Evolutionary conservation across 2,797 vertebrate species (phyloP), one percentile per base, ranked within the genome.

Genomic region (Silurus lanzhouensis): DNA sequence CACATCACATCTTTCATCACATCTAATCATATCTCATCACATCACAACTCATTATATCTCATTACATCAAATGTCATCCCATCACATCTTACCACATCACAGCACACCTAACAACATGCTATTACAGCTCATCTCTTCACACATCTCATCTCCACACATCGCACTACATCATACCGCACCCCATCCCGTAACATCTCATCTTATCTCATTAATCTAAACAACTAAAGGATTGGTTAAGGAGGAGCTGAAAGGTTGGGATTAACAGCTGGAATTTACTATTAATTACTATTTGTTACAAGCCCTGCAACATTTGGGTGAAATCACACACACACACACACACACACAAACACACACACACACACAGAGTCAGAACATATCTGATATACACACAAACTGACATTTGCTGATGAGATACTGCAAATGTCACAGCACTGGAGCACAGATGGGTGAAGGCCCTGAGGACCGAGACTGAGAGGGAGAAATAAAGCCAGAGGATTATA

Each of bases 371-470:
- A 85, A 89, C 84, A 25, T 61, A 31, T 46, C 46, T 27, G 19
- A 75, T 48, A 84, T 55, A 14, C 67, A 72, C 67, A 81, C 61
- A 79, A 87, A 84, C 52, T 88, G 87, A 88, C 90, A 91, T 90
- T 89, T 90, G 70, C 89, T 60, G 84, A 85, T 84, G 64, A 81
- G 82, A 63, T 85, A 75, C 70, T 31, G 75, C 46, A 88, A 89
- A 90, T 89, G 90, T 88, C 89, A 91, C n/a, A 52, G 66, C 82
- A 48, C 63, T 19, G 76, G 60, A 87, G 86, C 76, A 66, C 86
- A 87, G 82, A 81, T 84, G 86, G 82, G 82, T 46, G 82, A 81
- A 58, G 68, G 64, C 76, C 85, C 82, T 12, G 68, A 83, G 85
- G 76, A 87, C n/a, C 76, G 5, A 19, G 31, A 17, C 63, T n/a